Percentiles rank a stretch among this genome's conserved stretches.
Evolutionary conservation across 2,113 vertebrate genomes (phyloP).

Genomic region (Probosciger aterrimus): DNA sequence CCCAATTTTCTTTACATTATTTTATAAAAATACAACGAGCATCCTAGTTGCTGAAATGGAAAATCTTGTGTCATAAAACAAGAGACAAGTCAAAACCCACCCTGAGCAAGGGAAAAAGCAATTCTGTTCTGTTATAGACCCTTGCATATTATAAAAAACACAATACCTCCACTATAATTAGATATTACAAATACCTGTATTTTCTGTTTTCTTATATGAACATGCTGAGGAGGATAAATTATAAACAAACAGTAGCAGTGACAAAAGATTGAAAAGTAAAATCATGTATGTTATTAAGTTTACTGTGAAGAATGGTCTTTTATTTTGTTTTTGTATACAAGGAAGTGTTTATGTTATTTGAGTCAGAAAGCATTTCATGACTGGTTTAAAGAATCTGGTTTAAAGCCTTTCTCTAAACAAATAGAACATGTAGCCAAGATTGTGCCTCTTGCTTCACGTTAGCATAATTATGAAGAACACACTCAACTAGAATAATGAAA

Average conservation of each 20-base stretch:
- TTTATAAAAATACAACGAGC: background rate
- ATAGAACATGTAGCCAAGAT: background rate
- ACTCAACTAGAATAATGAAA: background rate
- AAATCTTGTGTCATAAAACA: background rate
- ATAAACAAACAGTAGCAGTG: background rate
- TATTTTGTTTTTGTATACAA: background rate
- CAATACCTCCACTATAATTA: background rate
- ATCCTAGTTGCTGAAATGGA: background rate
- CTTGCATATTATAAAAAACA: background rate
- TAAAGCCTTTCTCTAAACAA: background rate
- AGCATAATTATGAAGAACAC: background rate
- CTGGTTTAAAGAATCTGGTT: background rate
- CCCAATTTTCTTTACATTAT: background rate
- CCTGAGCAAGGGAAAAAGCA: background rate
- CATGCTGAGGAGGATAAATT: background rate
- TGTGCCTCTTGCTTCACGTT: background rate
- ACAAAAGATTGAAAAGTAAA: background rate
- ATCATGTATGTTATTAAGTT: background rate
- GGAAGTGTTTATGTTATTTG: background rate
- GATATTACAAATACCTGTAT: background rate
- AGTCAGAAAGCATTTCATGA: background rate
- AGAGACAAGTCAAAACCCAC: background rate
- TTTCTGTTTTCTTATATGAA: background rate
- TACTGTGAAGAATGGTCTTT: background rate
- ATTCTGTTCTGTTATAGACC: background rate